Percentiles rank a stretch among this genome's conserved stretches.
Evolutionary conservation across 2,113 vertebrate species (phyloP).

Genomic region (Triplophysa tibetana): DNA sequence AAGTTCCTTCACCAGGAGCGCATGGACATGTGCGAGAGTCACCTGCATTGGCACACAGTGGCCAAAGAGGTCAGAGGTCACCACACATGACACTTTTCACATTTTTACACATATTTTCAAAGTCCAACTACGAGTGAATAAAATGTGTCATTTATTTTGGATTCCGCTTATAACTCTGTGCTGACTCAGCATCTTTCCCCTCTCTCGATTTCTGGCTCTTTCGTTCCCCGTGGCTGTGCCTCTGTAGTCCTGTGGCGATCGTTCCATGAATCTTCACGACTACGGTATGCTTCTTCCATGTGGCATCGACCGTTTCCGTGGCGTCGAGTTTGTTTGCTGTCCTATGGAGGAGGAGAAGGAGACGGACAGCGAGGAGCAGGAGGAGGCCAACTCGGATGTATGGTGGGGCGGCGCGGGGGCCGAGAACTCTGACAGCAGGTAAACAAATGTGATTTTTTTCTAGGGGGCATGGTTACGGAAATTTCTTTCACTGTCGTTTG

Average conservation of each 20-base stretch:
- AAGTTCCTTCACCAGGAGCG: slow-evolving; percentile 96
- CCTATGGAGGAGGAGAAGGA: slow-evolving; percentile 82
- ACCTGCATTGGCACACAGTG: slow-evolving; percentile 97
- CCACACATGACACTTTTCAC: not conserved
- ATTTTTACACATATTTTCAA: not conserved
- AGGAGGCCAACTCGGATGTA: slow-evolving; percentile 92
- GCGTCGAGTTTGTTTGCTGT: slow-evolving; percentile 97
- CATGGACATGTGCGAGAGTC: slow-evolving; percentile 96
- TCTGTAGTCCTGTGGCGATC: slow-evolving; percentile 89
- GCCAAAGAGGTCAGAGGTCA: slow-evolving; percentile 89
- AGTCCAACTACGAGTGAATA: not conserved
- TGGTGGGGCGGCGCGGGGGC: slow-evolving; percentile 96
- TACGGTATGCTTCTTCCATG: slow-evolving; percentile 97
- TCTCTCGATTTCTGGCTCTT: not conserved
- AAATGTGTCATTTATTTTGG: not conserved
- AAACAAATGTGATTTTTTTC: slow-evolving; percentile 48
- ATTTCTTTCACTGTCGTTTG: no score
- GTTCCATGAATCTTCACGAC: slow-evolving; percentile 92
- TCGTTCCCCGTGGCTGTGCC: not conserved
- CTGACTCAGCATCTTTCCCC: slow-evolving; percentile 42
- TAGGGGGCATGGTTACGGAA: not conserved
- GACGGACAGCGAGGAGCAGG: slow-evolving; percentile 80
- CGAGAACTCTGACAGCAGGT: slow-evolving; percentile 88
- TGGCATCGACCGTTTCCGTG: slow-evolving; percentile 92
- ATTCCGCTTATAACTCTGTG: not conserved